Conservation (phyloP, 2,797 vertebrate species). For the Lophius americanus region DNA sequence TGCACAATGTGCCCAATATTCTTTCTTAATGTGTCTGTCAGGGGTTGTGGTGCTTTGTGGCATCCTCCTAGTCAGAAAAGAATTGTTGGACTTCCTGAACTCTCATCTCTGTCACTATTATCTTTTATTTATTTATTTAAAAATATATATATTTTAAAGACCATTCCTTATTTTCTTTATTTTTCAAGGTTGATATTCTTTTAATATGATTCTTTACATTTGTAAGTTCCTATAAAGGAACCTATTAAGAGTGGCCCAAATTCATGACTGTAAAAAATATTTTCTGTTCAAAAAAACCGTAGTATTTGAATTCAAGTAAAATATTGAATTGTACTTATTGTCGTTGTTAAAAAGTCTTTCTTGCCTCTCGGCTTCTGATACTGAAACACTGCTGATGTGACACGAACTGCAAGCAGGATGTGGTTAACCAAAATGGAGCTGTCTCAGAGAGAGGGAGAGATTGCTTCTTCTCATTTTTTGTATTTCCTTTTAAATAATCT, state of each 20-base stretch:
- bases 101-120: constrained; percentile 36
- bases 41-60: constrained; percentile 34
- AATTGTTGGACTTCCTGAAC: constrained; percentile 71
- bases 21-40: constrained; percentile 22
- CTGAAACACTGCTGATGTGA: constrained; percentile 39
- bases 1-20: constrained; percentile 18
- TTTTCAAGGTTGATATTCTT: neutral
- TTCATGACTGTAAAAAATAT: neutral
- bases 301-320: no score
- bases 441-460: constrained; percentile 37
- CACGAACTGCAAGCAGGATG: constrained; percentile 83
- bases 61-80: constrained; percentile 39
- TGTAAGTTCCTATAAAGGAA: neutral
- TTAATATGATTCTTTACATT: no score
- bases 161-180: no score
- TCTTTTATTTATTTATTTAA: constrained; percentile 36
- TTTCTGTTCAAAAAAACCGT: neutral
- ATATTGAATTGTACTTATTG: neutral
- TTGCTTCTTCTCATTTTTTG: constrained; percentile 37
- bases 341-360: constrained; percentile 18
- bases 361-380: constrained; percentile 16
- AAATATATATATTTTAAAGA: neutral
- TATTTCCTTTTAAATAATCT: constrained; percentile 42
- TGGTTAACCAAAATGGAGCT: constrained; percentile 83
- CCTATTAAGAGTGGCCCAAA: neutral